phyloP scores from a whole-genome alignment of 2,797 vertebrate species.

The Anguilla megastoma region DNA sequence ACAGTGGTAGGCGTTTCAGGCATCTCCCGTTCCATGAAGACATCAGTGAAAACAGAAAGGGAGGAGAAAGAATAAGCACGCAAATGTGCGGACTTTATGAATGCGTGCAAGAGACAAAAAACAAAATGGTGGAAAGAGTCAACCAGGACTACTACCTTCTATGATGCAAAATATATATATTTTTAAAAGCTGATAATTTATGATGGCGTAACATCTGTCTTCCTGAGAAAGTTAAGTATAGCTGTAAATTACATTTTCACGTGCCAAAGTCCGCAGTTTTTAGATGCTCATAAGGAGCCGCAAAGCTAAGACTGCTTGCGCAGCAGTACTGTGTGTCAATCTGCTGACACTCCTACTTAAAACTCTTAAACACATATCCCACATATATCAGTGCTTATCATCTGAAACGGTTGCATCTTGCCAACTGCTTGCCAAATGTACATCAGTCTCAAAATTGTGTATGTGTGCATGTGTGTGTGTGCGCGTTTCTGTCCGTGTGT shows the following conservation, averaged over 20 bases:
- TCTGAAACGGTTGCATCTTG: too few relatives aligned
- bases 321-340: constrained; percentile 30
- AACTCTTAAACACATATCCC: constrained; percentile 29
- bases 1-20: constrained; percentile 29
- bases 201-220: constrained; percentile 33
- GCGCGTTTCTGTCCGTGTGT: too few relatives aligned
- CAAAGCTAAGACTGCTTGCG: constrained; percentile 35
- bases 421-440: too few relatives aligned
- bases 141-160: constrained; percentile 13
- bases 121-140: constrained; percentile 19
- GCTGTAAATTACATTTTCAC: constrained; percentile 35
- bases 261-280: constrained; percentile 41
- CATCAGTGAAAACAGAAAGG: constrained; percentile 23
- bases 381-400: too few relatives aligned
- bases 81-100: constrained; percentile 28
- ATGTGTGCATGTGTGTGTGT: too few relatives aligned
- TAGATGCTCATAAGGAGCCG: constrained; percentile 39
- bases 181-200: constrained; percentile 34
- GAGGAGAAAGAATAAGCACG: constrained; percentile 18
- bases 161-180: constrained; percentile 1
- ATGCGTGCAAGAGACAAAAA: constrained; percentile 1
- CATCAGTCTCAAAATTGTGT: too few relatives aligned
- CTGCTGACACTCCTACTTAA: constrained; percentile 32
- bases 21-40: constrained; percentile 26
- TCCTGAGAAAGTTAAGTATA: constrained; percentile 34